These are phyloP conservation scores for Lucinisca nassula DNA, from an alignment of 2,888 invertebrate genomes.

Conservation along the genomic window DNA sequence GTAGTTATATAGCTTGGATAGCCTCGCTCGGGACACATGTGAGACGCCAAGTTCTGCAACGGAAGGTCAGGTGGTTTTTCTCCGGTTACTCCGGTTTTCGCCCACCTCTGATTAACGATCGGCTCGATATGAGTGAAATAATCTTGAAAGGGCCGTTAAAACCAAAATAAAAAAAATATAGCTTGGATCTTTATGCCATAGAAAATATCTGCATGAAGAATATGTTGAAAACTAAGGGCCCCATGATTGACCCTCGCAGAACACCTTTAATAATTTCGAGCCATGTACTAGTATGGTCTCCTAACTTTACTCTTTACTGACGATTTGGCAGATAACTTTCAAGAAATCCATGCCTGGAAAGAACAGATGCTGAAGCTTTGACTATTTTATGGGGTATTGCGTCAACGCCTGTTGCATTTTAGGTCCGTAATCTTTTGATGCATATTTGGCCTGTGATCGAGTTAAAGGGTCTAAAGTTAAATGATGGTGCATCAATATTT, in stretches of 20 bases:
- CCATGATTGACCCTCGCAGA: background rate
- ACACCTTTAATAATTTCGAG: constrained; percentile 1
- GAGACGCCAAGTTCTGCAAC: too few relatives aligned
- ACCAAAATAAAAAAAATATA: too few relatives aligned
- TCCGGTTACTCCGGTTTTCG: too few relatives aligned
- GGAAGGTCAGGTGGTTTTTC: too few relatives aligned
- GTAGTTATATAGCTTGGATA: constrained; percentile 9
- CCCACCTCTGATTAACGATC: too few relatives aligned
- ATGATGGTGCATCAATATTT: background rate
- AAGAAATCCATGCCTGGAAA: background rate
- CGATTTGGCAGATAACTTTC: background rate
- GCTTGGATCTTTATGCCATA: background rate
- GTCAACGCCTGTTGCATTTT: constrained; percentile 17
- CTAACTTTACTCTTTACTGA: background rate
- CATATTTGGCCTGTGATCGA: background rate
- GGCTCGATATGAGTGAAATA: too few relatives aligned
- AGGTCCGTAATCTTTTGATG: background rate
- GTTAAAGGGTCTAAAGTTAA: background rate
- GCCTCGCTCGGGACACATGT: too few relatives aligned
- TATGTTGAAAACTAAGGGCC: background rate
- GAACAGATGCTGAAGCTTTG: background rate
- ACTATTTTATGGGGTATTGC: constrained; percentile 6
- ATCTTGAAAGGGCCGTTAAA: too few relatives aligned
- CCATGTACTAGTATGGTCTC: background rate
- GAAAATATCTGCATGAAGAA: background rate